A percentile compares a stretch with the other conserved stretches of the same genome.
phyloP scores from a whole-genome alignment of 1,140 invertebrate genomes.

The Eumaeus atala region DNA sequence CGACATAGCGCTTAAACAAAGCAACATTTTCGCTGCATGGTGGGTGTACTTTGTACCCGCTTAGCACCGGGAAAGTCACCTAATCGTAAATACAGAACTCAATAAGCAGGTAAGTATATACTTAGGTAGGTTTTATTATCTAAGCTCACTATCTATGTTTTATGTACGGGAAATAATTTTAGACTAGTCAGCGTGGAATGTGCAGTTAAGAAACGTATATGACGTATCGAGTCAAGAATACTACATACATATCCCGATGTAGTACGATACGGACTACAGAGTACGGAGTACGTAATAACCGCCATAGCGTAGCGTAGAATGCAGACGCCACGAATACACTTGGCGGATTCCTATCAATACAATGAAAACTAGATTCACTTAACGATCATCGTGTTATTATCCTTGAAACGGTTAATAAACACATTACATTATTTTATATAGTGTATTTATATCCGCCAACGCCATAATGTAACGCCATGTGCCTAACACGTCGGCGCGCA shows the following conservation, averaged over 20 bases:
- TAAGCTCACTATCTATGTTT: neutral
- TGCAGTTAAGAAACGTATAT: neutral
- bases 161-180: neutral
- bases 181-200: neutral
- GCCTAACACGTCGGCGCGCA: conserved; percentile 63
- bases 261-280: neutral
- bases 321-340: conserved; percentile 63
- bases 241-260: conserved; percentile 2
- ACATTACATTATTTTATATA: neutral
- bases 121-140: neutral
- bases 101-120: too few relatives aligned
- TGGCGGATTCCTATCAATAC: neutral
- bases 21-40: conserved; percentile 26
- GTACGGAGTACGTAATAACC: conserved; percentile 28
- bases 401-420: neutral
- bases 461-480: conserved; percentile 64
- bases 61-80: conserved; percentile 4
- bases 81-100: neutral
- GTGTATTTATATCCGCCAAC: conserved; percentile 45
- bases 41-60: conserved; percentile 12
- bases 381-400: neutral
- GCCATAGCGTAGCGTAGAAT: conserved; percentile 53
- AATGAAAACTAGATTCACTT: conserved; percentile 5
- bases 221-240: conserved; percentile 4
- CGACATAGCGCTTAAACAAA: conserved; percentile 39